Conservation (phyloP, 2,113 vertebrate genomes). For the Lichenostomus cassidix region DNA sequence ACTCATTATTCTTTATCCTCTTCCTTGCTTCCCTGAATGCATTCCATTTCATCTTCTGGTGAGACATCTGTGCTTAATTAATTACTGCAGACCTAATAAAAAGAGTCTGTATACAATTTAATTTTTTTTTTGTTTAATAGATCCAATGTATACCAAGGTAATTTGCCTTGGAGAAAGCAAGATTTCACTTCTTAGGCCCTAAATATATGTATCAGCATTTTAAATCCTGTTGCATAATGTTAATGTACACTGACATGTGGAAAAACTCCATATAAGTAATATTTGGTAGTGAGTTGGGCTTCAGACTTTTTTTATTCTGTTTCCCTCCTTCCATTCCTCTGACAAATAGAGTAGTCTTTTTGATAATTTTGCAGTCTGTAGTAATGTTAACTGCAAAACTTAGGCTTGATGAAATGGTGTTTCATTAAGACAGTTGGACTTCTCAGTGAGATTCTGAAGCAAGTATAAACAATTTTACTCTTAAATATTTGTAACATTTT, state of each 20-base stretch:
- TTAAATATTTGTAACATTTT: not conserved
- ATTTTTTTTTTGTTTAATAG: not conserved
- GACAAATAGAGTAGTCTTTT: not conserved
- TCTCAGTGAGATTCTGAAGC: not conserved
- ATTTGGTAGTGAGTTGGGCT: not conserved
- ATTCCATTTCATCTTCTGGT: conserved; percentile 7
- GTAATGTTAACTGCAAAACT: not conserved
- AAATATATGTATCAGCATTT: not conserved
- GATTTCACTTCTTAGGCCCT: not conserved
- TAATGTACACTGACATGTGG: not conserved
- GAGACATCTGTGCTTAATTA: conserved; percentile 1
- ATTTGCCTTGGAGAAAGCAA: not conserved
- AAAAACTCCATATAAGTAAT: not conserved
- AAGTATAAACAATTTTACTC: not conserved
- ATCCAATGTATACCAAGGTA: not conserved
- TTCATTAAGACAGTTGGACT: not conserved
- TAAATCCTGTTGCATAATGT: not conserved
- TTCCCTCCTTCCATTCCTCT: not conserved
- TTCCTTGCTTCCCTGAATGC: not conserved
- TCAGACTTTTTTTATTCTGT: not conserved
- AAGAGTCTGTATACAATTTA: not conserved
- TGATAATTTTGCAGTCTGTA: not conserved
- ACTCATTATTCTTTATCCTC: not conserved
- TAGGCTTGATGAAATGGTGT: not conserved
- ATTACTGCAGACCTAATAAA: conserved; percentile 14